phyloP scores from a whole-genome alignment of 2,888 invertebrate species.

The Sarcophaga carnaria region DNA sequence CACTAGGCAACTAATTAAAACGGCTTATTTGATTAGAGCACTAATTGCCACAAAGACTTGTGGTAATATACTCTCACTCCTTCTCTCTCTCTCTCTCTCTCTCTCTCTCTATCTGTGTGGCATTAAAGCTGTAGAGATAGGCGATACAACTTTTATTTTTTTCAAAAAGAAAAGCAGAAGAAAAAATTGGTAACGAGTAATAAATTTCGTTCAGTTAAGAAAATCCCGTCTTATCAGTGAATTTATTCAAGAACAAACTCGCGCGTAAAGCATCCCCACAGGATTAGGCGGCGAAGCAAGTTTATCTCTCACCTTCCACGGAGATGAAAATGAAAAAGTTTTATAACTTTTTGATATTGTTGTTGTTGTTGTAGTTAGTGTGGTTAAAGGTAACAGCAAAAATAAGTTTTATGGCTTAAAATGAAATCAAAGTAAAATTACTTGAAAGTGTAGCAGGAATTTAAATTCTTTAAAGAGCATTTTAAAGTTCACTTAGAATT shows the following conservation, averaged over 20 bases:
- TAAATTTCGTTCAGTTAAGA: conserved; percentile 67
- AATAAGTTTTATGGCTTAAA: conserved; percentile 34
- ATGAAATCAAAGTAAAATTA: conserved; percentile 26
- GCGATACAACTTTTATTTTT: not conserved
- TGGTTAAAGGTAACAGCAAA: conserved; percentile 53
- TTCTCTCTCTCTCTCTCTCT: not conserved
- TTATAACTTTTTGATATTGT: conserved; percentile 24
- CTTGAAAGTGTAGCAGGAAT: conserved; percentile 10
- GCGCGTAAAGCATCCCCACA: conserved; percentile 51
- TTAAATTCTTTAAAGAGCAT: conserved; percentile 30
- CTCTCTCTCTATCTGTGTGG: not conserved
- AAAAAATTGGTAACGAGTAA: conserved; percentile 37
- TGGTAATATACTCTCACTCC: conserved; percentile 2
- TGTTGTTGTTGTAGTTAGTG: not conserved
- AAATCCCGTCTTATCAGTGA: conserved; percentile 71
- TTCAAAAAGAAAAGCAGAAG: not conserved
- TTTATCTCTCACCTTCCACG: not conserved
- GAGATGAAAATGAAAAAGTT: conserved; percentile 27
- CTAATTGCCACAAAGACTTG: conserved; percentile 72
- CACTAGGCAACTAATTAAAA: conserved; percentile 71
- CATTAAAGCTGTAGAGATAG: not conserved
- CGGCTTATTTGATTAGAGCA: conserved; percentile 74
- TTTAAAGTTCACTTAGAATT: not conserved
- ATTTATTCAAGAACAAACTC: conserved; percentile 46
- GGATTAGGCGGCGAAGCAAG: conserved; percentile 34